These are phyloP conservation scores for Branchinecta sandiegonensis DNA, from an alignment of 2,888 invertebrate species.

Conservation along the genomic window DNA sequence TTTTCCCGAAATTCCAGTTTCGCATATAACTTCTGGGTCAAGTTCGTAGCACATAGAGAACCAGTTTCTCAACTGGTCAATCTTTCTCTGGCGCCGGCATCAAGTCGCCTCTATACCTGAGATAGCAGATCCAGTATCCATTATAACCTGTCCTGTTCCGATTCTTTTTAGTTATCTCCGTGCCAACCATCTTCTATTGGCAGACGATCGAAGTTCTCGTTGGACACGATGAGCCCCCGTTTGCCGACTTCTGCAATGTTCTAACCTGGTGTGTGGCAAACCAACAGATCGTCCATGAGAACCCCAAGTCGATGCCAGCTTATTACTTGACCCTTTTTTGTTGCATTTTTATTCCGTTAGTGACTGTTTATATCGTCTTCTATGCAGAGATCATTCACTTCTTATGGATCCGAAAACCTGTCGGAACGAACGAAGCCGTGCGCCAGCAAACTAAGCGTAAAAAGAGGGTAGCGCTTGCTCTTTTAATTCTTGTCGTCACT, in stretches of 20 bases:
- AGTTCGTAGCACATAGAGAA: too few relatives aligned
- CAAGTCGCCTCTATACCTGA: too few relatives aligned
- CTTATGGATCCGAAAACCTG: constrained; percentile 22
- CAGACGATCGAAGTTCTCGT: constrained; percentile 19
- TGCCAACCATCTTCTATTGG: constrained; percentile 21
- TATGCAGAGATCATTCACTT: constrained; percentile 21
- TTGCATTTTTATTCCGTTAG: constrained; percentile 22
- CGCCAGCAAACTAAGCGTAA: constrained; percentile 17
- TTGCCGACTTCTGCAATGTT: constrained; percentile 22
- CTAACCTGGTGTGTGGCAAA: constrained; percentile 18
- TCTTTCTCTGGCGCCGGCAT: too few relatives aligned
- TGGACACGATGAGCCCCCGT: constrained; percentile 18
- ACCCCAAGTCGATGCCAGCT: not conserved
- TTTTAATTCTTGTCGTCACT: constrained; percentile 19
- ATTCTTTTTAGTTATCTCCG: constrained; percentile 15
- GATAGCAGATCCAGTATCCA: too few relatives aligned
- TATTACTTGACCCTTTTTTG: constrained; percentile 18
- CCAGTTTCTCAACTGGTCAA: too few relatives aligned
- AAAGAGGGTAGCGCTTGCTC: constrained; percentile 21
- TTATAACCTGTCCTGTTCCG: too few relatives aligned
- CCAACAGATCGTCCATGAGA: not conserved
- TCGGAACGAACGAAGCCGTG: constrained; percentile 18
- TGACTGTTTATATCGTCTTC: constrained; percentile 18
- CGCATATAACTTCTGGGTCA: too few relatives aligned
- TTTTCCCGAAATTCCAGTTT: too few relatives aligned